phyloP scores from a whole-genome alignment of 1,140 invertebrate genomes.

The Hesperophylax magnus region DNA sequence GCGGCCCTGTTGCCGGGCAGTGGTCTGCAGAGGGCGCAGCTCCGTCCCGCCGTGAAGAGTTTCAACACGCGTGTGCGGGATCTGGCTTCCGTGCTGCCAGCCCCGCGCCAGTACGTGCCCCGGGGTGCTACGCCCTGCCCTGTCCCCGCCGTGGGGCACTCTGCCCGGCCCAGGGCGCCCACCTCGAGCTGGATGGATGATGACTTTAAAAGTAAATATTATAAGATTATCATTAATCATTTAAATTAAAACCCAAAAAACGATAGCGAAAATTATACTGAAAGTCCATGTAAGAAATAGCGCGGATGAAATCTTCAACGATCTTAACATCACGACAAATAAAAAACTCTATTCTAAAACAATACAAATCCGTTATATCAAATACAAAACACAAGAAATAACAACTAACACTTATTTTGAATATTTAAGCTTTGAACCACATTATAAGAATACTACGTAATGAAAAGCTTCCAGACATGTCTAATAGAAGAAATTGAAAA shows the following conservation, averaged over 20 bases:
- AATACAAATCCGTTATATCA: too few relatives aligned
- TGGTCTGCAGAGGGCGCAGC: slow-evolving; percentile 48
- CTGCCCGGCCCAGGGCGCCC: background rate
- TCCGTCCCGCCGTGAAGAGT: slow-evolving; percentile 49
- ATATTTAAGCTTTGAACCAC: too few relatives aligned
- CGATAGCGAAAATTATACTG: too few relatives aligned
- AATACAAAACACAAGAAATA: too few relatives aligned
- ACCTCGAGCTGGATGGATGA: slow-evolving; percentile 41
- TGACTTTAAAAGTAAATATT: slow-evolving; percentile 48
- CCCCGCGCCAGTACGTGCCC: background rate
- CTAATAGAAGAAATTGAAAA: too few relatives aligned
- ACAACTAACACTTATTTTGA: too few relatives aligned
- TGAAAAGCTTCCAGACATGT: too few relatives aligned
- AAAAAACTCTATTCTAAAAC: too few relatives aligned
- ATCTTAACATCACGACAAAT: too few relatives aligned
- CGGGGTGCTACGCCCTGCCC: background rate
- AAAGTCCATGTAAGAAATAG: too few relatives aligned
- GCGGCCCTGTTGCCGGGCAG: slow-evolving; percentile 49
- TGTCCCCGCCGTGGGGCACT: background rate
- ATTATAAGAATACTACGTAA: too few relatives aligned
- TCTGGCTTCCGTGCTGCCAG: slow-evolving; percentile 39
- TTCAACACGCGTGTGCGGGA: slow-evolving; percentile 51
- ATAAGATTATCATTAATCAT: background rate
- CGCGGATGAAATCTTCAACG: too few relatives aligned
- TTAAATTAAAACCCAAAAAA: background rate